Evolutionary conservation across 2,113 vertebrate species (phyloP), one percentile per base, ranked within the genome.

Genomic region (Polyodon spathula): DNA sequence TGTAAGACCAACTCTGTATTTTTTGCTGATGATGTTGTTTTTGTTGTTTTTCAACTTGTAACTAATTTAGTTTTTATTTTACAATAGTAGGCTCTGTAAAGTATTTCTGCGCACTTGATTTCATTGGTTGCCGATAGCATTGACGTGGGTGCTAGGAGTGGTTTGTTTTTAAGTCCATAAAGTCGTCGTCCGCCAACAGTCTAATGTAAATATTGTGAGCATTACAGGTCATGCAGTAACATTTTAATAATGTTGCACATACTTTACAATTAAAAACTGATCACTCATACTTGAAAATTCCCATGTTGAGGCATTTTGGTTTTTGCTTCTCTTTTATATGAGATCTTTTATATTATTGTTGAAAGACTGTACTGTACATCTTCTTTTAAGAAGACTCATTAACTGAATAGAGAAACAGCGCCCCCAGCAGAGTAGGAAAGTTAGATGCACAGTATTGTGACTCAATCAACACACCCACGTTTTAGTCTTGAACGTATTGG

Each of bases 201-300:
- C 79, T 75, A 63, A 85, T 96, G 90, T 95, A 93, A 93, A 93
- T 95, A 93, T 91, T 91, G 89, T 94, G 88, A 92, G 89, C 87
- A 81, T 91, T 91, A 89, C 89, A 96, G 91, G 89, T 92, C 88
- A 88, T 92, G 81, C 88, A 81, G 91, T 89, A 87, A 97, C 91
- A 95, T 93, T 95, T 85, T 84, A 89, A 76, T 84, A 92, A 94
- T 92, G 92, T 94, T 94, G 88, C 93, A 92, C 91, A 89, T 81
- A 92, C 90, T 88, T 96, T 92, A 80, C 81, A 76, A 95, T 94
- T 97, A 92, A 96, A 89, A 91, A 81, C 82, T 95, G 92, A 85
- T 95, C 92, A 92, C 89, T 93, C 87, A 63, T 88, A 89, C 88
- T 91, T 93, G 88, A 93, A 84, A 67, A 73, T 84, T 27, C 27